Evolutionary conservation across 2,888 invertebrate genomes (phyloP).

Genomic region (Nemapogon koenigi): DNA sequence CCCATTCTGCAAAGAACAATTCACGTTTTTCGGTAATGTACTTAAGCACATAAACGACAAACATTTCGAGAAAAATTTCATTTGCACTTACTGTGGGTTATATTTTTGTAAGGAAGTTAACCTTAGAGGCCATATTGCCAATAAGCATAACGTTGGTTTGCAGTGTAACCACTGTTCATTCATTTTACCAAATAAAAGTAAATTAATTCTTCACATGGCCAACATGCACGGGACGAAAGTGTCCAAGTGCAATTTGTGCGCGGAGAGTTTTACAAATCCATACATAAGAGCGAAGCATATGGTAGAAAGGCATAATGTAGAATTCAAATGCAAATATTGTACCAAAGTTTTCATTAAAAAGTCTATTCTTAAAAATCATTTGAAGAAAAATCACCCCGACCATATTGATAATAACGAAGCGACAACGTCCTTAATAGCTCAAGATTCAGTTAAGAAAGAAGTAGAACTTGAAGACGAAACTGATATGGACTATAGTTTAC

Average conservation of each 20-base stretch:
- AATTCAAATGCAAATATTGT: constrained; percentile 38
- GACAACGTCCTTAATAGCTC: neutral
- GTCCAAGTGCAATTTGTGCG: constrained; percentile 33
- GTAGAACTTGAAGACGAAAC: constrained; percentile 36
- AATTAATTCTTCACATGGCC: constrained; percentile 26
- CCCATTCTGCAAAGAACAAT: constrained; percentile 31
- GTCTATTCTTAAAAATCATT: constrained; percentile 37
- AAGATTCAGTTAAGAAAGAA: constrained; percentile 33
- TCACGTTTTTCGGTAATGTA: constrained; percentile 33
- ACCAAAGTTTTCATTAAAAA: constrained; percentile 35
- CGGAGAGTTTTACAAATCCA: constrained; percentile 34
- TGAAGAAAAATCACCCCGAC: constrained; percentile 40
- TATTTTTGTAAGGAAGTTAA: constrained; percentile 14
- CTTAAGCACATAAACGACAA: constrained; percentile 35
- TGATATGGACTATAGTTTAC: constrained; percentile 28
- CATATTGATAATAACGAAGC: constrained; percentile 30
- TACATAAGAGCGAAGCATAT: constrained; percentile 38
- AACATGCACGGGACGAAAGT: constrained; percentile 31
- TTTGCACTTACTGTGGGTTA: constrained; percentile 39
- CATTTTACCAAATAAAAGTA: constrained; percentile 1
- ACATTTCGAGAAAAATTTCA: constrained; percentile 35
- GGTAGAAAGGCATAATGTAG: constrained; percentile 29
- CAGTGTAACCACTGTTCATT: constrained; percentile 2
- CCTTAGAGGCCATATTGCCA: constrained; percentile 4
- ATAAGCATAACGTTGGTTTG: constrained; percentile 1